phyloP scores from a whole-genome alignment of 1,140 invertebrate species.

The Potamilus streckersoni region DNA sequence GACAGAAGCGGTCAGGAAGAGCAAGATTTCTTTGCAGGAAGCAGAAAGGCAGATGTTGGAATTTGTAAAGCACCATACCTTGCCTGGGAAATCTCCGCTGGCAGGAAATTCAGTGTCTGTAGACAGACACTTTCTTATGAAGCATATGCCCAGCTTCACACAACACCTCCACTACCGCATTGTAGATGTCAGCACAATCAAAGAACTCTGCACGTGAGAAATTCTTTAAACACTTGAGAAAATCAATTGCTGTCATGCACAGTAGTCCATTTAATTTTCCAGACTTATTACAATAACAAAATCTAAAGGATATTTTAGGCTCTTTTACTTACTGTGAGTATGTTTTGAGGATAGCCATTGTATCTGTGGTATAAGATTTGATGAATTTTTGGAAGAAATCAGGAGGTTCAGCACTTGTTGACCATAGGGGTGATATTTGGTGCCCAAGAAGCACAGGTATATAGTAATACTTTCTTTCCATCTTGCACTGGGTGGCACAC shows the following conservation, averaged over 20 bases:
- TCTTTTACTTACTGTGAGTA: no score
- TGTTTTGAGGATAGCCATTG: no score
- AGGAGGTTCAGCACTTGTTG: no score
- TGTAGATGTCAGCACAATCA: conserved; percentile 91
- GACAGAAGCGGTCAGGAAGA: conserved; percentile 77
- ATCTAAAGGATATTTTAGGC: no score
- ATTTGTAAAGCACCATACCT: conserved; percentile 80
- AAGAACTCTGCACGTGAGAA: conserved; percentile 79
- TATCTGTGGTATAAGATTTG: no score
- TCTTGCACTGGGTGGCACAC: no score
- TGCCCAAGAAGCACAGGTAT: no score
- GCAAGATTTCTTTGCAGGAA: conserved; percentile 74
- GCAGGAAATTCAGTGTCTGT: conserved; percentile 92
- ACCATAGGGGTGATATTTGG: no score
- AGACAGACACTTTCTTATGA: conserved; percentile 73
- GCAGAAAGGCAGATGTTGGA: conserved; percentile 81
- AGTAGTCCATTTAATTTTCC: no score
- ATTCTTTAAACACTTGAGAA: not conserved
- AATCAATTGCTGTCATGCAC: not conserved
- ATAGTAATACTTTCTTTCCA: no score
- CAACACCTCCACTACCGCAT: conserved; percentile 91
- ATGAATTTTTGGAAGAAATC: no score
- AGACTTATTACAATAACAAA: no score
- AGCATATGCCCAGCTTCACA: conserved; percentile 69
- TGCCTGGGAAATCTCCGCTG: conserved; percentile 77